Conservation (phyloP, 2,888 invertebrate genomes). For the Spilosoma lubricipeda region DNA sequence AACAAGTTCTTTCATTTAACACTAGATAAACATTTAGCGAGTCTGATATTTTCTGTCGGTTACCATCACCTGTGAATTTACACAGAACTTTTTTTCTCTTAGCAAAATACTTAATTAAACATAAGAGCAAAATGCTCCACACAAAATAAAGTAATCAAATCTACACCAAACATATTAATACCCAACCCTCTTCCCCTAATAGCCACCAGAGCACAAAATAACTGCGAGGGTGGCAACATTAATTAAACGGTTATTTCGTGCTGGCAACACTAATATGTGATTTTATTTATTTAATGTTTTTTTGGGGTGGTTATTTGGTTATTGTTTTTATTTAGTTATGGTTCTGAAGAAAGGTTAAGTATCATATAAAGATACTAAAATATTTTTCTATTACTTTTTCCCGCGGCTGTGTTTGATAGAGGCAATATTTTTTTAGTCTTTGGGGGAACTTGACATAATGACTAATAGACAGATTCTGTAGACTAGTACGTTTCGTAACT, state of each 20-base stretch:
- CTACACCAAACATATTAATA: constrained; percentile 36
- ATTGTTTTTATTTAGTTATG: constrained; percentile 13
- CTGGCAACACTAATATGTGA: constrained; percentile 46
- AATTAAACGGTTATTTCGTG: constrained; percentile 56
- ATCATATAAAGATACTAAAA: background rate
- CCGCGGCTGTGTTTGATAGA: background rate
- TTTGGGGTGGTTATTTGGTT: constrained; percentile 21
- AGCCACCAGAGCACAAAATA: constrained; percentile 37
- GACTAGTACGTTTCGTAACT: no score
- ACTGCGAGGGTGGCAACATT: constrained; percentile 55
- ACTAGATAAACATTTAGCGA: background rate
- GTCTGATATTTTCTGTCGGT: background rate
- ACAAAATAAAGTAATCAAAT: constrained; percentile 41
- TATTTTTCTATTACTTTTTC: background rate
- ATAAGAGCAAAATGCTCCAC: constrained; percentile 10
- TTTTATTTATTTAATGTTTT: constrained; percentile 44
- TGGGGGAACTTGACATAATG: background rate
- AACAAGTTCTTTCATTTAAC: background rate
- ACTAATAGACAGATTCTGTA: background rate
- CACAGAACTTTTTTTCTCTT: background rate
- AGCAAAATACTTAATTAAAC: background rate
- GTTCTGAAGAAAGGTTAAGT: constrained; percentile 2
- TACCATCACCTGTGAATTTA: background rate
- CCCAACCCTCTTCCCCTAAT: constrained; percentile 39
- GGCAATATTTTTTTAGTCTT: no score